Conservation (phyloP, 1,140 invertebrate genomes). For the Charaxes varanes region DNA sequence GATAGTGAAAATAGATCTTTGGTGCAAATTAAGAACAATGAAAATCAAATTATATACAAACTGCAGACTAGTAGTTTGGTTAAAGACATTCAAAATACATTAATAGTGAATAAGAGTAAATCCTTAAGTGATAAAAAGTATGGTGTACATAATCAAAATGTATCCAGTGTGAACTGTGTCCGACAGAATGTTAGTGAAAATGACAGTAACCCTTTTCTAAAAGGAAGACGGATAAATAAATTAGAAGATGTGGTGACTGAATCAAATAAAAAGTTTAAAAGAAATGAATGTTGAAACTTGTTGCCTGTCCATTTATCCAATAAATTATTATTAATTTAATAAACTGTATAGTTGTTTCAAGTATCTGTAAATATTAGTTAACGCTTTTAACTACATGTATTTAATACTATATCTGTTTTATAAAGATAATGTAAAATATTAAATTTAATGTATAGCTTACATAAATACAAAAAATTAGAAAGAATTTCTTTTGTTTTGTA, state of each 20-base stretch:
- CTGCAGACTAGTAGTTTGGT: conserved; percentile 52
- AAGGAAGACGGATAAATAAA: conserved; percentile 55
- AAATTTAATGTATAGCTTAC: conserved; percentile 55
- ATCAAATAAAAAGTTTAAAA: conserved; percentile 64
- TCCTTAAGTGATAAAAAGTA: conserved; percentile 66
- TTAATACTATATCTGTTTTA: conserved; percentile 67
- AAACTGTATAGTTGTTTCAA: conserved; percentile 60
- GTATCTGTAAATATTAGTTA: conserved; percentile 68
- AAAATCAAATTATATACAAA: conserved; percentile 60
- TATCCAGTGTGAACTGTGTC: conserved; percentile 62
- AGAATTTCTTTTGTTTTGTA: conserved; percentile 1
- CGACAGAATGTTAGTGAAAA: conserved; percentile 56
- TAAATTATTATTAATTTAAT: conserved; percentile 68
- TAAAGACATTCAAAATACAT: conserved; percentile 66
- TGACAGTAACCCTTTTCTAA: conserved; percentile 58
- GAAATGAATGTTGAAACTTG: conserved; percentile 63
- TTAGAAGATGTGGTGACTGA: conserved; percentile 57
- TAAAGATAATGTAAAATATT: conserved; percentile 61
- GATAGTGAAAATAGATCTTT: conserved; percentile 62
- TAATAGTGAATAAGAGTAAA: conserved; percentile 66
- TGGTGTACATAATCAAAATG: conserved; percentile 67
- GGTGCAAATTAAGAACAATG: conserved; percentile 58
- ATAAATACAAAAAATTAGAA: conserved; percentile 18
- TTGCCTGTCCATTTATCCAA: conserved; percentile 49
- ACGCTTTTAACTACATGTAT: conserved; percentile 57